These are phyloP conservation scores for Acanthosepion esculentum DNA, from an alignment of 2,888 invertebrate species.

Conservation along the genomic window DNA sequence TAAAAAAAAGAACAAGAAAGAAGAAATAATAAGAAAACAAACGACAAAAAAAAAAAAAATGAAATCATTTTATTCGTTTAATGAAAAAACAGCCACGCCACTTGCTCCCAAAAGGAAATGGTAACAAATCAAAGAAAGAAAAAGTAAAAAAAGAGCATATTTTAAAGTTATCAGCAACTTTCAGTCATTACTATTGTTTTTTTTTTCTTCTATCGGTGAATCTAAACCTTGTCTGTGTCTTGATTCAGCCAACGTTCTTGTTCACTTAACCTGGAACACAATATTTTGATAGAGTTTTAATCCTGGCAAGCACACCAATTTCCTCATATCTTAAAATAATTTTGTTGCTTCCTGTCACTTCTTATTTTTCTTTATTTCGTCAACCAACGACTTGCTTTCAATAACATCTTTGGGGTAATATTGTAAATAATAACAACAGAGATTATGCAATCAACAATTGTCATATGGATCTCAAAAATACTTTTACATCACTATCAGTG, in stretches of 20 bases:
- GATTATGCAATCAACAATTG: background rate
- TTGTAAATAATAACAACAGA: background rate
- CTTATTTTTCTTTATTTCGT: background rate
- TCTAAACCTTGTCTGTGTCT: background rate
- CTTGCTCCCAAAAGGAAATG: background rate
- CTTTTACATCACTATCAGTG: background rate
- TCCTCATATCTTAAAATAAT: conserved; percentile 1
- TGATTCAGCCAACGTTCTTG: background rate
- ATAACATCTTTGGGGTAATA: background rate
- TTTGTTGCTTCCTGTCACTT: background rate
- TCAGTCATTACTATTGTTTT: background rate
- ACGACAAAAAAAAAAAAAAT: background rate
- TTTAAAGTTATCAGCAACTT: conserved; percentile 6
- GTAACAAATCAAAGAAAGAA: background rate
- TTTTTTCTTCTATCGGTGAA: background rate
- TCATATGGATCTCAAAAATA: background rate
- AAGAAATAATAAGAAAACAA: background rate
- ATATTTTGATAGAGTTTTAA: background rate
- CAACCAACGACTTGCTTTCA: background rate
- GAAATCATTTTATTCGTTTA: background rate
- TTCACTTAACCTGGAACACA: background rate
- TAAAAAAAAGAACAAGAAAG: background rate
- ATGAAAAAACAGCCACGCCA: background rate
- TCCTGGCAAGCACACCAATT: background rate
- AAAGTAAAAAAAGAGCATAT: background rate